Evolutionary conservation across 2,113 vertebrate species (phyloP).

Genomic region (Amia ocellicauda): DNA sequence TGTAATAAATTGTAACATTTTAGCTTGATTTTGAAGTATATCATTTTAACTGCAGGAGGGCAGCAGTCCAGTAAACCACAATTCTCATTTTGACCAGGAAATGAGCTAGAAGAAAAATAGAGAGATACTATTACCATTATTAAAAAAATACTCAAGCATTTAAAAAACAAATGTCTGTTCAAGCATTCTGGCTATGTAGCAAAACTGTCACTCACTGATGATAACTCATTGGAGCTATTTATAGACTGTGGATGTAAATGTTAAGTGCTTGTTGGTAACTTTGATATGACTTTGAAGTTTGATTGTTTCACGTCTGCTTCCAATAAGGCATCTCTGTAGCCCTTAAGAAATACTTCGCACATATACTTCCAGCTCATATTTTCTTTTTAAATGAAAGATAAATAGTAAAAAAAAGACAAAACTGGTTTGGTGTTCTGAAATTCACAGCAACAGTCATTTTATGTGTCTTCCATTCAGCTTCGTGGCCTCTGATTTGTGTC

Average conservation of each 20-base stretch:
- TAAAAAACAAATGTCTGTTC: constrained; percentile 9
- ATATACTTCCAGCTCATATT: not conserved
- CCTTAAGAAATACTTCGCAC: not conserved
- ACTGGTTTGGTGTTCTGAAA: not conserved
- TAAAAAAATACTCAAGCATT: no score
- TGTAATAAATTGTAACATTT: no score
- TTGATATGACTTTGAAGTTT: constrained; percentile 30
- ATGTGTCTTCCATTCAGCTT: not conserved
- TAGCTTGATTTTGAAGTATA: no score
- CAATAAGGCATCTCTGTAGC: not conserved
- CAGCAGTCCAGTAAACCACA: no score
- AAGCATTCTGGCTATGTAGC: constrained; percentile 11
- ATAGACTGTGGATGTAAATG: constrained; percentile 26
- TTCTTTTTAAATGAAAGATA: no score
- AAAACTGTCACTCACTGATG: constrained; percentile 18
- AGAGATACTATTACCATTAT: no score
- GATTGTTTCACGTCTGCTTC: constrained; percentile 7
- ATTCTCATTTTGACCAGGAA: no score
- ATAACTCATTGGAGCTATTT: constrained; percentile 33
- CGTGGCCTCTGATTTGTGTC: no score
- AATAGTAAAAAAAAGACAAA: not conserved
- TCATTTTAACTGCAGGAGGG: no score
- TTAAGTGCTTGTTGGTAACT: constrained; percentile 26
- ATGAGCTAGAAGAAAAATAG: no score
- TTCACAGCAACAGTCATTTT: not conserved